A percentile compares a stretch with the other conserved stretches of the same genome.
phyloP scores from a whole-genome alignment of 2,797 vertebrate genomes.

The Helicolenus hilgendorfi region DNA sequence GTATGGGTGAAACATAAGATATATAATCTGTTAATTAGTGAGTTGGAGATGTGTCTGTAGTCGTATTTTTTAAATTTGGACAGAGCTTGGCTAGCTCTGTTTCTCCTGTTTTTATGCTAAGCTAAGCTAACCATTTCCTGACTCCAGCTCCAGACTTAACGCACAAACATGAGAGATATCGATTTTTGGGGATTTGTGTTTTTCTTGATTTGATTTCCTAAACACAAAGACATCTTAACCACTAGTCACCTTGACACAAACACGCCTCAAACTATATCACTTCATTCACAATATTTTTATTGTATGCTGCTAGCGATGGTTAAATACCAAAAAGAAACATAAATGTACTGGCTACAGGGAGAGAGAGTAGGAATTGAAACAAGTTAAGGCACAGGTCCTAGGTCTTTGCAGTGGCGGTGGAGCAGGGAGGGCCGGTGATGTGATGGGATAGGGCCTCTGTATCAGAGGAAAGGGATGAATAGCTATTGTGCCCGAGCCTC shows the following conservation, averaged over 20 bases:
- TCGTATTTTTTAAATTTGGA: neutral
- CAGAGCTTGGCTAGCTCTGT: neutral
- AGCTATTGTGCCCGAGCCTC: slow-evolving; percentile 23
- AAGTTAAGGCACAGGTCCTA: neutral
- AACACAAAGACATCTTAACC: neutral
- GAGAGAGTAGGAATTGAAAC: neutral
- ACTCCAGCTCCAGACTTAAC: neutral
- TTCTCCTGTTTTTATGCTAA: neutral
- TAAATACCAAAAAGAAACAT: neutral
- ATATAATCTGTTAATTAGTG: neutral
- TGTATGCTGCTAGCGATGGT: neutral
- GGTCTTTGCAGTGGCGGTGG: neutral
- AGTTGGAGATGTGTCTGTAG: neutral
- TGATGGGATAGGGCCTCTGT: neutral
- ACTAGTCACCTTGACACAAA: neutral
- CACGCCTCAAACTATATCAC: neutral
- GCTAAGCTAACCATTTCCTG: neutral
- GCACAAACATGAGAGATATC: neutral
- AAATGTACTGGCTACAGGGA: neutral
- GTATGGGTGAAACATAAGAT: neutral
- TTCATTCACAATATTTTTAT: neutral
- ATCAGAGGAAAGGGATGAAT: slow-evolving; percentile 35
- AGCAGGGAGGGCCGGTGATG: neutral
- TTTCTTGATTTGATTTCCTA: neutral
- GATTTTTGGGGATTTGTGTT: neutral